phyloP scores from a whole-genome alignment of 1,140 invertebrate genomes.

The Bombus soroeensis region DNA sequence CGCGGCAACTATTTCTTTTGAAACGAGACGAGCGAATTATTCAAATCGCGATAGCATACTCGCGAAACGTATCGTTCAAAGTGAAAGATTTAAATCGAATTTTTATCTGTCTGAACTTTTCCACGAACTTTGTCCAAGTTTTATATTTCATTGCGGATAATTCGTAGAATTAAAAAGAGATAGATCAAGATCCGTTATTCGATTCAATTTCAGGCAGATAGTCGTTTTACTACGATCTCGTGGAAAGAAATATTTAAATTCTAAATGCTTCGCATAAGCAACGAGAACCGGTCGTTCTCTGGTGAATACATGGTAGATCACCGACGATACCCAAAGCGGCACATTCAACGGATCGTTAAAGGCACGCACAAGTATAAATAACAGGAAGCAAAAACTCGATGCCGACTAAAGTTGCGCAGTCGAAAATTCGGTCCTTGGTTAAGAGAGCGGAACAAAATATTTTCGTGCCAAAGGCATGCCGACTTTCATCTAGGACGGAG shows the following conservation, averaged over 20 bases:
- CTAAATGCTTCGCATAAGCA: too few species aligned
- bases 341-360: constrained; percentile 10
- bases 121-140: not conserved
- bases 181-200: not conserved
- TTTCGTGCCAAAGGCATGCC: constrained; percentile 35
- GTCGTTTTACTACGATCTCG: too few species aligned
- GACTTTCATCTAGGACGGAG: constrained; percentile 3
- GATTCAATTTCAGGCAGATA: too few species aligned
- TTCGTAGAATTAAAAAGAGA: not conserved
- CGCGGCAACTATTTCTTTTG: too few species aligned
- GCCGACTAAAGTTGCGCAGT: constrained; percentile 6
- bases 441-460: constrained; percentile 32
- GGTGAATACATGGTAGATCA: not conserved
- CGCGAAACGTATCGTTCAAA: not conserved
- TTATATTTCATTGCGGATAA: not conserved
- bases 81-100: not conserved
- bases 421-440: constrained; percentile 28
- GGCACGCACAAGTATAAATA: not conserved
- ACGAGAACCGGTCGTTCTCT: not conserved
- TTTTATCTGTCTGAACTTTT: not conserved
- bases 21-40: constrained; percentile 7
- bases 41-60: not conserved
- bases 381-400: constrained; percentile 22
- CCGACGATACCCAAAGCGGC: not conserved
- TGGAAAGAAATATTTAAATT: too few species aligned